A percentile compares a stretch with the other conserved stretches of the same genome.
These are phyloP conservation scores for Caenorhabditis sp. DNA, from an alignment of 2,888 invertebrate genomes.

Conservation along the genomic window DNA sequence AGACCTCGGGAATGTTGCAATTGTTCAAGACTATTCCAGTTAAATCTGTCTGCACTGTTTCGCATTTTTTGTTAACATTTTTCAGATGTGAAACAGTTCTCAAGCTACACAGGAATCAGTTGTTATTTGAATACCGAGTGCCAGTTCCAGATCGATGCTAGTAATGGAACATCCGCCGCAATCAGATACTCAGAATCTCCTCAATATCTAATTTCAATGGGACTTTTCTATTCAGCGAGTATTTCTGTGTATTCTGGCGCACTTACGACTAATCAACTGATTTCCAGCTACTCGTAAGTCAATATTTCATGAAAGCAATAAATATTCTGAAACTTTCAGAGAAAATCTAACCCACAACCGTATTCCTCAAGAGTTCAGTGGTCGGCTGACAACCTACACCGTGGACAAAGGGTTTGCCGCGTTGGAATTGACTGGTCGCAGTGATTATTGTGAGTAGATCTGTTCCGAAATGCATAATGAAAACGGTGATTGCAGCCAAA, in stretches of 20 bases:
- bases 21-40: constrained; percentile 3
- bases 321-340: too few species aligned
- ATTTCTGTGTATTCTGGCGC: not conserved
- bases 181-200: not conserved
- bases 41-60: not conserved
- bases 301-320: too few species aligned
- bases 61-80: not conserved
- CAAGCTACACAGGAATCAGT: not conserved
- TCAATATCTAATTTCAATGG: not conserved
- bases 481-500: not conserved
- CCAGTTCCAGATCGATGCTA: not conserved
- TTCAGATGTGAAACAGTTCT: not conserved
- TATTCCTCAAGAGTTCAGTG: not conserved
- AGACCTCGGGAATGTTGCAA: not conserved
- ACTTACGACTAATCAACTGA: too few species aligned
- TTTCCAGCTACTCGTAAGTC: too few species aligned
- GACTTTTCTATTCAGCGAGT: not conserved
- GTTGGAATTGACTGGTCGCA: not conserved
- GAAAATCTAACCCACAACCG: not conserved
- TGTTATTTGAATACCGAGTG: constrained; percentile 3
- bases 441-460: not conserved
- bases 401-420: not conserved
- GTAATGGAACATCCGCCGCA: not conserved
- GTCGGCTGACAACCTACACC: not conserved
- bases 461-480: not conserved